Evolutionary conservation across 2,113 vertebrate species (phyloP).

Genomic region (Platysteira castanea): DNA sequence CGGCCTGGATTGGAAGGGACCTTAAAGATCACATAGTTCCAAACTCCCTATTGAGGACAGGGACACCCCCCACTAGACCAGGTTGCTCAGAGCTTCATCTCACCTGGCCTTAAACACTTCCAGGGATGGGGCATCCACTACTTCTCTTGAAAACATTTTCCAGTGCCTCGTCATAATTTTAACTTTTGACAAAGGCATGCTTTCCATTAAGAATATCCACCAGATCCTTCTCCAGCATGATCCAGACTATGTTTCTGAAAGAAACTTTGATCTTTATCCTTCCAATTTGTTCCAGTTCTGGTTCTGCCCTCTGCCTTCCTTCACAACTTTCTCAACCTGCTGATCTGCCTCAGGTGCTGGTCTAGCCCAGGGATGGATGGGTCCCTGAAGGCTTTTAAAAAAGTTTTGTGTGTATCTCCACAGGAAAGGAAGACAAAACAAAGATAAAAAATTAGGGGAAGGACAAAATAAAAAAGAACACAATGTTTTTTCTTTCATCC

Average conservation of each 20-base stretch:
- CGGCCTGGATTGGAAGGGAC: neutral
- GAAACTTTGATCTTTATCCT: neutral
- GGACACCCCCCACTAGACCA: neutral
- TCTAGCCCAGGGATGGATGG: neutral
- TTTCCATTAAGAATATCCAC: neutral
- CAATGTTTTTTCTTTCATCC: neutral
- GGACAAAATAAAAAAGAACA: neutral
- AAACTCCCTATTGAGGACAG: neutral
- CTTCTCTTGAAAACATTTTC: neutral
- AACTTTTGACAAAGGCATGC: neutral
- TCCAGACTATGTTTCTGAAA: neutral
- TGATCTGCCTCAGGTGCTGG: neutral
- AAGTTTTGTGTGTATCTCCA: neutral
- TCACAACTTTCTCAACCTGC: neutral
- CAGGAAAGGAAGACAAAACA: neutral
- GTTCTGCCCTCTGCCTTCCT: neutral
- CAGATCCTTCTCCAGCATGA: neutral
- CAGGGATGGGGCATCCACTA: neutral
- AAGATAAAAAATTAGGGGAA: neutral
- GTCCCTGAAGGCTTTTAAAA: neutral
- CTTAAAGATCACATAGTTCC: neutral
- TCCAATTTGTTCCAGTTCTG: rapidly evolving
- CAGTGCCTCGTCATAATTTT: neutral
- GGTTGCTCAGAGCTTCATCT: neutral
- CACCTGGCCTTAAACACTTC: neutral